phyloP scores from a whole-genome alignment of 2,113 vertebrate species.

The Nanger granti region DNA sequence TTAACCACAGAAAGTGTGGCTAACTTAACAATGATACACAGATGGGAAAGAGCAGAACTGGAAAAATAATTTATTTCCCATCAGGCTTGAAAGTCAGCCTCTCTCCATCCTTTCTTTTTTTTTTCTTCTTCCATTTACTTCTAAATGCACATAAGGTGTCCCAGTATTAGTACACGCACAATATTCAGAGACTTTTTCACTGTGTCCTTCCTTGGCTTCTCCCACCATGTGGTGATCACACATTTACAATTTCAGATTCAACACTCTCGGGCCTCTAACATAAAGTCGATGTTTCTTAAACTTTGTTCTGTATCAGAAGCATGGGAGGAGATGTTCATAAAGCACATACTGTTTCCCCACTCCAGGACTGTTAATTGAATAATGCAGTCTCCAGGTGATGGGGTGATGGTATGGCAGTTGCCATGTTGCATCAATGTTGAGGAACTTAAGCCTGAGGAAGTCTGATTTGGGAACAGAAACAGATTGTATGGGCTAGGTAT shows the following conservation, averaged over 20 bases:
- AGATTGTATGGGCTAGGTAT: not conserved
- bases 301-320: not conserved
- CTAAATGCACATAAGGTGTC: not conserved
- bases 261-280: not conserved
- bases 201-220: not conserved
- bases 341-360: fast-evolving
- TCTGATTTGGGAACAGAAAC: not conserved
- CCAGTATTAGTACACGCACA: not conserved
- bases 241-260: not conserved
- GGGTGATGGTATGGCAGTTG: not conserved
- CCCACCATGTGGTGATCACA: not conserved
- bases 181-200: not conserved
- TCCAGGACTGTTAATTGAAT: not conserved
- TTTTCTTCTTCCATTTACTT: not conserved
- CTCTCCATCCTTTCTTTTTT: not conserved
- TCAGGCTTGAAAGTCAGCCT: not conserved
- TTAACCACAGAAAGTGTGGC: not conserved
- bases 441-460: not conserved
- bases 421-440: not conserved
- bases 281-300: not conserved
- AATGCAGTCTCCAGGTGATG: not conserved
- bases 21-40: not conserved
- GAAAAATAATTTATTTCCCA: not conserved
- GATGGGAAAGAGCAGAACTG: not conserved
- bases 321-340: not conserved